These are phyloP conservation scores for Misgurnus anguillicaudatus DNA, from an alignment of 2,113 vertebrate genomes.

Conservation along the genomic window DNA sequence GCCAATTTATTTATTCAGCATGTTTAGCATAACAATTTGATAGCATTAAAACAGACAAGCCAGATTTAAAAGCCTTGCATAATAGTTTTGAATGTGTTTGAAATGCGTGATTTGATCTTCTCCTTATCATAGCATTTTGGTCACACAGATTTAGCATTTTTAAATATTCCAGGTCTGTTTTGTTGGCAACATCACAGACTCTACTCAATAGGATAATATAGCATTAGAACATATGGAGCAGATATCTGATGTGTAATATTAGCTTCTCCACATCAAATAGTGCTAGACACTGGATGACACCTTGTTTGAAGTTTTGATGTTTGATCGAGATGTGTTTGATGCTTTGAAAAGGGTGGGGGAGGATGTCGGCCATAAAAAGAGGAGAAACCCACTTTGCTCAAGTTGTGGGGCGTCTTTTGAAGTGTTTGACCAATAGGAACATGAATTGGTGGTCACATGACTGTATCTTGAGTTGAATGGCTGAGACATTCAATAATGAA, in stretches of 20 bases:
- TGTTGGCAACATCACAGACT: constrained; percentile 47
- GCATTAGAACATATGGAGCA: constrained; percentile 3
- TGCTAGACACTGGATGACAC: constrained; percentile 70
- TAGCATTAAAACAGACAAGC: neutral
- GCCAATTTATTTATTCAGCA: neutral
- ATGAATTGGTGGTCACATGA: constrained; percentile 1
- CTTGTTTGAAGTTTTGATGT: constrained; percentile 77
- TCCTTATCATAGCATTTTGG: neutral
- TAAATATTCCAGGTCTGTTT: constrained; percentile 32
- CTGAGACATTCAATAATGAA: neutral
- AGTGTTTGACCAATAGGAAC: constrained; percentile 35
- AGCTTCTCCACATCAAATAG: constrained; percentile 72
- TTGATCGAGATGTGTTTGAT: constrained; percentile 73
- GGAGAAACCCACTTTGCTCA: constrained; percentile 46
- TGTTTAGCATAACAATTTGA: neutral
- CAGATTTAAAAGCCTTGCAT: neutral
- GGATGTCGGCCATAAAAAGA: constrained; percentile 26
- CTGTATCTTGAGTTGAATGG: constrained; percentile 22
- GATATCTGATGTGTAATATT: constrained; percentile 61
- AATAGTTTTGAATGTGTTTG: neutral
- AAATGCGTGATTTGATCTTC: constrained; percentile 16
- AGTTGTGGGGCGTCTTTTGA: constrained; percentile 50
- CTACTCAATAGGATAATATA: constrained; percentile 41
- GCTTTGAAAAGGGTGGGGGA: constrained; percentile 49
- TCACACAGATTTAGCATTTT: constrained; percentile 2